Evolutionary conservation across 2,113 vertebrate genomes (phyloP).

Genomic region (Rhinoderma darwinii): DNA sequence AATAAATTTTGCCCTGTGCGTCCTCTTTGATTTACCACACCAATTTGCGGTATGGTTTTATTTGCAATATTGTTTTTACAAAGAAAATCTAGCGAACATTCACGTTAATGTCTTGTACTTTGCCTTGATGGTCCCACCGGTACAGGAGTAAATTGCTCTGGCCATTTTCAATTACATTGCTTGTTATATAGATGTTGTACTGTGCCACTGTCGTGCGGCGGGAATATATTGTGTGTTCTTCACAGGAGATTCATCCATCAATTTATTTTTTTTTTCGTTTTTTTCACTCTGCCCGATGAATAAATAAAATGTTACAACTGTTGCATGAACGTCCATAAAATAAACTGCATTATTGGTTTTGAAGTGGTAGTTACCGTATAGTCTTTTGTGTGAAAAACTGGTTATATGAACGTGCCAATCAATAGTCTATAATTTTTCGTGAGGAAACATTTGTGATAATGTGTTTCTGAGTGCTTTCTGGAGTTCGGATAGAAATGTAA

Average conservation of each 20-base stretch:
- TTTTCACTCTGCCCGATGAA: neutral
- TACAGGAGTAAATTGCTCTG: neutral
- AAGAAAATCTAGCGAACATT: neutral
- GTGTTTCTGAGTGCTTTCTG: conserved; percentile 11
- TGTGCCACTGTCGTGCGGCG: neutral
- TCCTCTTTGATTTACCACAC: too few species aligned
- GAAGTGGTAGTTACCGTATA: neutral
- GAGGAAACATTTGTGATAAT: neutral
- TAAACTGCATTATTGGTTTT: neutral
- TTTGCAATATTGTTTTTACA: neutral
- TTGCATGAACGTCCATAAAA: neutral
- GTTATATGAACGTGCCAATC: neutral
- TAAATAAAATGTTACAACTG: conserved; percentile 25
- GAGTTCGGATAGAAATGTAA: neutral
- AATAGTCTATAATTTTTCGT: conserved; percentile 6
- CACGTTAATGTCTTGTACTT: neutral
- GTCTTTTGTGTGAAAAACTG: neutral
- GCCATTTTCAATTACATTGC: neutral
- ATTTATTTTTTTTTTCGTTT: neutral
- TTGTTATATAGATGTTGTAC: neutral
- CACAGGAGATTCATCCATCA: neutral
- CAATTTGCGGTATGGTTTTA: neutral
- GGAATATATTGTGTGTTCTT: neutral
- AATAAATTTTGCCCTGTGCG: neutral
- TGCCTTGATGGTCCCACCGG: neutral